Percentiles rank a stretch among this genome's conserved stretches.
Conservation (phyloP, 2,113 vertebrate species). For the Aegypius monachus region DNA sequence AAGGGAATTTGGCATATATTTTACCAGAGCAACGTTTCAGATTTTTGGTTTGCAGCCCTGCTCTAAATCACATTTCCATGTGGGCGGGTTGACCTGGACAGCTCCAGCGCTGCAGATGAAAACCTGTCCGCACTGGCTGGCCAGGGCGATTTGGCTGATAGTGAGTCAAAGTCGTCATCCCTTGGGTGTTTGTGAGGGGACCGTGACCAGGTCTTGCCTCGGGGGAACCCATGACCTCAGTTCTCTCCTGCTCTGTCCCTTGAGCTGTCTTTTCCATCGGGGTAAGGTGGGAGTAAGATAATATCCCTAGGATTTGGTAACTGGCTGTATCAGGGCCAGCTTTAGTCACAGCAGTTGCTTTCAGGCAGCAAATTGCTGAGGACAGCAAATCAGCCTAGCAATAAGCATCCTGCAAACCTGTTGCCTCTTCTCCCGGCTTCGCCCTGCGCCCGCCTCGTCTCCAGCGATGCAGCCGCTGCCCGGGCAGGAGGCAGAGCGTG, state of each 20-base stretch:
- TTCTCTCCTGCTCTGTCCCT: neutral
- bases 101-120: neutral
- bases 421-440: neutral
- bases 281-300: neutral
- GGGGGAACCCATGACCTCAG: neutral
- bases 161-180: neutral
- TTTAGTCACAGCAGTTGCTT: conserved; percentile 16
- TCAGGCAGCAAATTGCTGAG: conserved; percentile 21
- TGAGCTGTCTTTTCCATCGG: neutral
- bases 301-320: conserved; percentile 8
- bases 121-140: neutral
- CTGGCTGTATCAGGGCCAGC: neutral
- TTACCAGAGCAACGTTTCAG: fast-evolving
- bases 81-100: neutral
- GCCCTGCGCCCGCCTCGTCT: fast-evolving
- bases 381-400: conserved; percentile 22
- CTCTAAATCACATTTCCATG: neutral
- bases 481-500: neutral
- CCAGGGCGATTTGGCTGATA: neutral
- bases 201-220: neutral
- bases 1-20: neutral
- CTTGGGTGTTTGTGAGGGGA: neutral
- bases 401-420: neutral
- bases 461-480: fast-evolving
- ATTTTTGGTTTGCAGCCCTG: neutral